These are phyloP conservation scores for Malthinus seriepunctatus DNA, from an alignment of 2,888 invertebrate genomes.

Conservation along the genomic window DNA sequence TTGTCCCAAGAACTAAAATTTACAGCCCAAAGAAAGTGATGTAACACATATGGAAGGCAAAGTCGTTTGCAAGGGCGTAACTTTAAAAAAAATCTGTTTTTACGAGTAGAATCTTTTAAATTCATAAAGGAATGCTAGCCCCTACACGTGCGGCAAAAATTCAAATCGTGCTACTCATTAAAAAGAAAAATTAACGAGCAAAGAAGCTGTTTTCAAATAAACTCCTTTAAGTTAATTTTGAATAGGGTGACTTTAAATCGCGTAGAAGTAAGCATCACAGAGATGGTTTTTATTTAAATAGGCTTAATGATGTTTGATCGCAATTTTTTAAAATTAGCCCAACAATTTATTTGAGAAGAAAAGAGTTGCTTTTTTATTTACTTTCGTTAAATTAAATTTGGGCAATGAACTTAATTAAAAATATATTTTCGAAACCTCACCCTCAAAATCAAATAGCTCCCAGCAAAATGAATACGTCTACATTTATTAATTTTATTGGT, in stretches of 20 bases:
- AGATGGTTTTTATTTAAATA: too few species aligned
- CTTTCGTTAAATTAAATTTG: too few species aligned
- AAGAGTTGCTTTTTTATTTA: too few species aligned
- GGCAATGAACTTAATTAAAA: too few species aligned
- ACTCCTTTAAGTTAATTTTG: slow-evolving; percentile 9
- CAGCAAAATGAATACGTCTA: too few species aligned
- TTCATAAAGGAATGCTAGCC: not conserved
- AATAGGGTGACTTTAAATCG: not conserved
- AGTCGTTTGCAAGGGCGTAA: slow-evolving; percentile 4
- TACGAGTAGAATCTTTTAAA: not conserved
- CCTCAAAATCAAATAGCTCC: too few species aligned
- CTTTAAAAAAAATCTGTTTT: slow-evolving; percentile 1
- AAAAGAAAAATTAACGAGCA: slow-evolving; percentile 9
- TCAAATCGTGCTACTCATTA: slow-evolving; percentile 13
- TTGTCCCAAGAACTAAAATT: not conserved
- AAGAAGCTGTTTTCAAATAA: slow-evolving; percentile 6
- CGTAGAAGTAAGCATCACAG: too few species aligned
- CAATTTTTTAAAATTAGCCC: too few species aligned
- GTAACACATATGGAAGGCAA: slow-evolving; percentile 2
- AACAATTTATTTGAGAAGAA: too few species aligned
- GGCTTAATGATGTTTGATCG: too few species aligned
- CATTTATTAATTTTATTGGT: too few species aligned
- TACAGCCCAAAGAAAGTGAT: slow-evolving; percentile 3
- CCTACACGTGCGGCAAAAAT: slow-evolving; percentile 5
- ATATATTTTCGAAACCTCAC: too few species aligned